Evolutionary conservation across 2,888 invertebrate genomes (phyloP), one percentile per base, ranked within the genome.

Genomic region (Odontothrips loti): DNA sequence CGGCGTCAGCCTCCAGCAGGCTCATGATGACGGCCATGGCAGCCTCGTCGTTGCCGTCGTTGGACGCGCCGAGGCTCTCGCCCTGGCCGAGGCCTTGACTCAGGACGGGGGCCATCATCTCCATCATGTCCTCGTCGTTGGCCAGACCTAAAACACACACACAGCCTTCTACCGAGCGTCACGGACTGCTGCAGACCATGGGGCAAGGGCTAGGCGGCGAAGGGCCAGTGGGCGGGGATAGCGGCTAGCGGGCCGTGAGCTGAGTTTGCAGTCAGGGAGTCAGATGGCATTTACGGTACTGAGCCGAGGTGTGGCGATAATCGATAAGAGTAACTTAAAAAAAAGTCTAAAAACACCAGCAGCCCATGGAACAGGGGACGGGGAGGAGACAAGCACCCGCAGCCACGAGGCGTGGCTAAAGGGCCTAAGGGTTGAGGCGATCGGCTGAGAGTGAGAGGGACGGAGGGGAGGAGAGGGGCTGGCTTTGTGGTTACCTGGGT

Each of bases 21-120:
- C 94, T 95, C 96, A 96, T 96, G 84, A 96, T 95, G 84, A 96
- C 95, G 0, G 96, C 95, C 95, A 96, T 96, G 9, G 95, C 95
- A 3, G 96, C 95, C 86, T 96, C 96, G 84, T 96, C 95, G 86
- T 94, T 95, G 75, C 94, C 94, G 85, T 95, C 94, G 79, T 90
- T 89, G 0, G 89, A 8, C 86, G 85, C 68, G 27, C 68, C 68
- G 34, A 43, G 34, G 34, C 79, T 84, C 85, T 84, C 84, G 83
- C 81, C 86, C 82, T 85, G 87, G 83, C 87, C 88, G 15, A 89
- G 87, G 15, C 88, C 89, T 85, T 88, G 88, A 83, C 86, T 88
- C 80, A 87, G 87, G 34, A 89, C 88, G 1, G 89, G 87, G 88
- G 89, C 89, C 85, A 91, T 91, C 86, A 91, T 90, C 83, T 90